A percentile compares a stretch with the other conserved stretches of the same genome.
Evolutionary conservation across 1,140 invertebrate genomes (phyloP).

Genomic region (Sinonovacula constricta): DNA sequence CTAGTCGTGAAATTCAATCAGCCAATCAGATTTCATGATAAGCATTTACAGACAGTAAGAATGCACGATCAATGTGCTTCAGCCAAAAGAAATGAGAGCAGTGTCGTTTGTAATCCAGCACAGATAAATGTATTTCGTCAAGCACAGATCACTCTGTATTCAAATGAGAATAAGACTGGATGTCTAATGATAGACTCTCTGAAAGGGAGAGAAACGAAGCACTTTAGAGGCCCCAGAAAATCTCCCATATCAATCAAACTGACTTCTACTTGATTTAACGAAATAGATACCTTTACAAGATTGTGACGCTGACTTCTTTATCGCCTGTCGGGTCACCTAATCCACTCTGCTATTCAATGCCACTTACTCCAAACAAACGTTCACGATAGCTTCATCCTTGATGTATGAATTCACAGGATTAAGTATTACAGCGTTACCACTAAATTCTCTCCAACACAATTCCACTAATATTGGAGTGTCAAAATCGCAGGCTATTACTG

Average conservation of each 20-base stretch:
- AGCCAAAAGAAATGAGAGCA: slow-evolving; percentile 2
- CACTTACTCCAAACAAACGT: slow-evolving; percentile 29
- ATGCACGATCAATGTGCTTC: slow-evolving; percentile 32
- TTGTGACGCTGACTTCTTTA: slow-evolving; percentile 25
- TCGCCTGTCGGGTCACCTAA: slow-evolving; percentile 13
- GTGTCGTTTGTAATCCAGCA: slow-evolving; percentile 36
- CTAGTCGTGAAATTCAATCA: slow-evolving; percentile 13
- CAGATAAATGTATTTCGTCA: slow-evolving; percentile 50
- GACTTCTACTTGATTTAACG: slow-evolving; percentile 41
- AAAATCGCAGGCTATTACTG: slow-evolving; percentile 9
- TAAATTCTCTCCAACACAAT: slow-evolving; percentile 50
- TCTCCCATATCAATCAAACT: slow-evolving; percentile 36
- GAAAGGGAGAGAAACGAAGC: background rate
- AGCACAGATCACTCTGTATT: slow-evolving; percentile 42
- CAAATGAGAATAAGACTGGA: slow-evolving; percentile 33
- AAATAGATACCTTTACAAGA: slow-evolving; percentile 40
- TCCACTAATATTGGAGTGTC: slow-evolving; percentile 46
- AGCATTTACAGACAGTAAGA: slow-evolving; percentile 30
- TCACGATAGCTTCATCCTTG: slow-evolving; percentile 3
- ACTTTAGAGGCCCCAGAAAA: background rate
- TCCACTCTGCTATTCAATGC: slow-evolving; percentile 10
- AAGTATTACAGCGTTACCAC: slow-evolving; percentile 16
- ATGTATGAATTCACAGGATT: slow-evolving; percentile 36
- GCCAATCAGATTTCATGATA: slow-evolving; percentile 24
- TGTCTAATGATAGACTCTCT: slow-evolving; percentile 28